These are phyloP conservation scores for Ceyx cyanopectus DNA, from an alignment of 2,113 vertebrate genomes.

Conservation along the genomic window DNA sequence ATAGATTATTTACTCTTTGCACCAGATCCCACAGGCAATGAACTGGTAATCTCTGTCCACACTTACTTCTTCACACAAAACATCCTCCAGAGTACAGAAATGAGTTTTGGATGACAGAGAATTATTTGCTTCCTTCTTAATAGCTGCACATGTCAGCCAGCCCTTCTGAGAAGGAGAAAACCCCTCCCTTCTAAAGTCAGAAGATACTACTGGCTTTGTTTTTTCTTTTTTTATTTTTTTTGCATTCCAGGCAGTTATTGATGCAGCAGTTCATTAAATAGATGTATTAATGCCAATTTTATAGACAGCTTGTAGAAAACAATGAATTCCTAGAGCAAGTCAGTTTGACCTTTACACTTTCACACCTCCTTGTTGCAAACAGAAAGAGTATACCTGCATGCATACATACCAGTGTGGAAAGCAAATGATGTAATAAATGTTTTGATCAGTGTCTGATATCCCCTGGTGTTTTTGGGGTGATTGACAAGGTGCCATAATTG, in stretches of 20 bases:
- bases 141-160: not conserved
- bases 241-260: not conserved
- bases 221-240: not conserved
- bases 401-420: not conserved
- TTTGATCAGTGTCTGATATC: not conserved
- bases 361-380: not conserved
- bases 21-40: not conserved
- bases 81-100: not conserved
- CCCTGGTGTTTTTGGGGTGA: fast-evolving
- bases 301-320: not conserved
- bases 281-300: not conserved
- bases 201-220: not conserved
- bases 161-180: not conserved
- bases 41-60: not conserved
- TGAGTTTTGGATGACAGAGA: not conserved
- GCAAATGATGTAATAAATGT: not conserved
- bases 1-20: not conserved
- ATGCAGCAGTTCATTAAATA: not conserved
- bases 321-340: not conserved
- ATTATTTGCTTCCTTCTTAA: not conserved
- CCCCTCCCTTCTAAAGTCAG: not conserved
- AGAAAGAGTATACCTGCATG: not conserved
- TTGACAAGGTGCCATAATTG: not conserved
- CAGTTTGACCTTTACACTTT: not conserved
- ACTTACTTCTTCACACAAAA: not conserved